Conservation (phyloP, 2,888 invertebrate species). For the Julus scandinavius region DNA sequence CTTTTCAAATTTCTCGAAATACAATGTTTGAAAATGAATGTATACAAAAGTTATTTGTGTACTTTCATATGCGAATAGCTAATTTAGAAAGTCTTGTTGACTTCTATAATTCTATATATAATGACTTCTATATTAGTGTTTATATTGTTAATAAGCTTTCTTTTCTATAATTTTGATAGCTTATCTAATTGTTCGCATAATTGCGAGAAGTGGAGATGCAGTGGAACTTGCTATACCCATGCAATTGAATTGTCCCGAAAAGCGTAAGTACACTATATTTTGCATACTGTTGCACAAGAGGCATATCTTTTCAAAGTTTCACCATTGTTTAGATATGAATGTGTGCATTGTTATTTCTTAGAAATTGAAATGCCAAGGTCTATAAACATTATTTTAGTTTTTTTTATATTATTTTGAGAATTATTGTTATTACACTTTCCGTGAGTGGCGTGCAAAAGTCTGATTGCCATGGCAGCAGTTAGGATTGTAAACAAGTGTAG, state of each 20-base stretch:
- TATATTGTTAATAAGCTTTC: neutral
- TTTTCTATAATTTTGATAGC: constrained; percentile 45
- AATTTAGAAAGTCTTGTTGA: neutral
- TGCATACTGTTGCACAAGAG: neutral
- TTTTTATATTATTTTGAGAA: neutral
- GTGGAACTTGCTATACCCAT: constrained; percentile 49
- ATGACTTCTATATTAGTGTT: neutral
- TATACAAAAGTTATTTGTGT: neutral
- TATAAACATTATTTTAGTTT: too few species aligned
- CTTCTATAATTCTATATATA: neutral
- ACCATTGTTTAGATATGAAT: too few species aligned
- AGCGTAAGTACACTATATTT: constrained; percentile 47
- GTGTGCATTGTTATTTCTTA: neutral
- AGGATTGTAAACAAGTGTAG: neutral
- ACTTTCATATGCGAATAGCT: neutral
- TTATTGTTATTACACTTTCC: too few species aligned
- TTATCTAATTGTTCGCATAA: constrained; percentile 50
- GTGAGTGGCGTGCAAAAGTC: neutral
- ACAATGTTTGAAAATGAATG: neutral
- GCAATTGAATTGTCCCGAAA: constrained; percentile 53
- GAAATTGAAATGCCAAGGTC: too few species aligned
- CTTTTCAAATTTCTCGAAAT: neutral
- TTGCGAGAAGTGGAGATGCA: neutral
- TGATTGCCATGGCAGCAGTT: neutral
- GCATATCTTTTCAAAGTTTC: too few species aligned